phyloP scores from a whole-genome alignment of 1,140 invertebrate genomes.

The Elysia chlorotica region DNA sequence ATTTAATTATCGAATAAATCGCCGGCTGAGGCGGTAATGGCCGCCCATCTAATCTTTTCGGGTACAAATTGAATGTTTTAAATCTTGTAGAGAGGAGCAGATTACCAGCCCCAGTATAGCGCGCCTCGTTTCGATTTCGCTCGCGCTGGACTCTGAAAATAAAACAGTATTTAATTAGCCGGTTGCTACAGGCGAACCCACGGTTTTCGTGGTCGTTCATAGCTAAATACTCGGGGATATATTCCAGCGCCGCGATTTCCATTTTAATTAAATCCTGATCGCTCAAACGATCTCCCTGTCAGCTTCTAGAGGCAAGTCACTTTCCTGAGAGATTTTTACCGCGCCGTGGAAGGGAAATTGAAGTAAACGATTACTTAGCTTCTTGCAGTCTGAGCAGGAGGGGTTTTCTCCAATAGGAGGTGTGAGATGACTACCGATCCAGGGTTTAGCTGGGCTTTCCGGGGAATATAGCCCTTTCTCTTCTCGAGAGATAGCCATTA shows the following conservation, averaged over 20 bases:
- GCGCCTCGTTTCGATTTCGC: slow-evolving; percentile 32
- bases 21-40: slow-evolving; percentile 39
- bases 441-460: too few relatives aligned
- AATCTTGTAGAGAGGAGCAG: slow-evolving; percentile 36
- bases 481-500: too few relatives aligned
- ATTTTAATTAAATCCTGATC: slow-evolving; percentile 57
- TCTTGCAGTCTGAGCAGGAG: too few relatives aligned
- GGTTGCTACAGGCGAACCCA: slow-evolving; percentile 1
- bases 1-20: slow-evolving; percentile 52
- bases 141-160: slow-evolving; percentile 25
- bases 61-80: slow-evolving; percentile 43
- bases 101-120: slow-evolving; percentile 31
- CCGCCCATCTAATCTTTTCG: slow-evolving; percentile 45
- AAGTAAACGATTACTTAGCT: slow-evolving; percentile 38
- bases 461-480: too few relatives aligned
- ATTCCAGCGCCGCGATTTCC: slow-evolving; percentile 38
- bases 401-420: too few relatives aligned
- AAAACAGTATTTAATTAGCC: slow-evolving; percentile 46
- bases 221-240: slow-evolving; percentile 22
- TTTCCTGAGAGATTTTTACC: neutral
- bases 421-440: too few relatives aligned
- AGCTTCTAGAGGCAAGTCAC: neutral
- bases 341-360: slow-evolving; percentile 26
- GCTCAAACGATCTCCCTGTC: slow-evolving; percentile 32
- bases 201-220: slow-evolving; percentile 9